Evolutionary conservation across 2,888 invertebrate genomes (phyloP).

Genomic region (Gasteruption jaculator): DNA sequence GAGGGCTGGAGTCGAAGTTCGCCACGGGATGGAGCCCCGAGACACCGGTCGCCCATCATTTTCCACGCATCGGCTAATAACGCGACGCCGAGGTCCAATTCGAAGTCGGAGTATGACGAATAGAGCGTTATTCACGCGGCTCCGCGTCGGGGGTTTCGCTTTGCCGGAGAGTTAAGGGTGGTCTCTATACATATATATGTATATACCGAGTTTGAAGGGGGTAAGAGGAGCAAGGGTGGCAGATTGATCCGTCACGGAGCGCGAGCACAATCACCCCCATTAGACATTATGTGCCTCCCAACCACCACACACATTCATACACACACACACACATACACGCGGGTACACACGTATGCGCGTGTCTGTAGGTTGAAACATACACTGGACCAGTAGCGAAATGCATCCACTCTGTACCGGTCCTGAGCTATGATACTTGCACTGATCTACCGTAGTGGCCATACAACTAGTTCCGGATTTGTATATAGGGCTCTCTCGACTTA

Average conservation of each 20-base stretch:
- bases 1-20: neutral
- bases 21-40: no score
- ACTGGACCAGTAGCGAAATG: conserved; percentile 38
- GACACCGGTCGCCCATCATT: no score
- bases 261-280: conserved; percentile 51
- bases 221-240: no score
- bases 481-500: conserved; percentile 19
- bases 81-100: conserved; percentile 26
- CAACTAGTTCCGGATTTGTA: conserved; percentile 28
- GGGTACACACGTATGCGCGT: conserved; percentile 8
- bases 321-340: conserved; percentile 9
- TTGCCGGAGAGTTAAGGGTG: conserved; percentile 31
- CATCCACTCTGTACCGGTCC: conserved; percentile 33
- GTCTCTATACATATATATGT: conserved; percentile 20
- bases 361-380: conserved; percentile 17
- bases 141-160: conserved; percentile 38
- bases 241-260: conserved; percentile 51
- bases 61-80: conserved; percentile 29
- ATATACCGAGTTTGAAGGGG: conserved; percentile 34
- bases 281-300: conserved; percentile 49
- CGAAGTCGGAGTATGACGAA: conserved; percentile 40
- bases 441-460: conserved; percentile 34
- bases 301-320: conserved; percentile 30
- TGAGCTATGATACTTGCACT: conserved; percentile 44
- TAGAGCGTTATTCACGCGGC: conserved; percentile 42